phyloP scores from a whole-genome alignment of 2,113 vertebrate genomes.

The Thamnophis sirtalis region DNA sequence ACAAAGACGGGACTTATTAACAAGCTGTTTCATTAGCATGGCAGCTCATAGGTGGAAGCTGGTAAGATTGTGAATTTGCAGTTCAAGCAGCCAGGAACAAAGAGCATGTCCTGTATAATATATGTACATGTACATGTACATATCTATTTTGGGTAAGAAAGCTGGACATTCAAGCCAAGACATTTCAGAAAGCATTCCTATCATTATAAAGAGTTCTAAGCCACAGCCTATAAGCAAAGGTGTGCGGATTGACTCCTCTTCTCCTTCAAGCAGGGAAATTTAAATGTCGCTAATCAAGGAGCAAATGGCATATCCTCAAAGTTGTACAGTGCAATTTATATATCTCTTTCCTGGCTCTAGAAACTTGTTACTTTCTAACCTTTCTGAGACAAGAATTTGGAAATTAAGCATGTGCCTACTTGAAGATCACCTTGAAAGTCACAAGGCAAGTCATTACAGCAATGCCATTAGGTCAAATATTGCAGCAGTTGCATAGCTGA shows the following conservation, averaged over 20 bases:
- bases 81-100: background rate
- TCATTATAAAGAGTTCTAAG: background rate
- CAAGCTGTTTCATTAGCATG: background rate
- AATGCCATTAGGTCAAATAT: background rate
- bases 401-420: background rate
- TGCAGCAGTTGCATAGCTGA: background rate
- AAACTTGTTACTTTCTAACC: background rate
- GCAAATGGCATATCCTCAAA: background rate
- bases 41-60: background rate
- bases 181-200: background rate
- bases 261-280: background rate
- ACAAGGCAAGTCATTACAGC: background rate
- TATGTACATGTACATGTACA: too few relatives aligned
- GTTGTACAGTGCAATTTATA: background rate
- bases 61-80: background rate
- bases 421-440: conserved; percentile 9
- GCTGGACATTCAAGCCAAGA: background rate
- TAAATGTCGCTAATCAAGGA: background rate
- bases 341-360: background rate
- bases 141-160: background rate
- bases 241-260: background rate
- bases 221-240: background rate
- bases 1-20: background rate
- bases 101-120: background rate
- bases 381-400: background rate